Base-by-base conservation (phyloP, 2,888 invertebrate genomes). In the Nomada fabriciana region DNA sequence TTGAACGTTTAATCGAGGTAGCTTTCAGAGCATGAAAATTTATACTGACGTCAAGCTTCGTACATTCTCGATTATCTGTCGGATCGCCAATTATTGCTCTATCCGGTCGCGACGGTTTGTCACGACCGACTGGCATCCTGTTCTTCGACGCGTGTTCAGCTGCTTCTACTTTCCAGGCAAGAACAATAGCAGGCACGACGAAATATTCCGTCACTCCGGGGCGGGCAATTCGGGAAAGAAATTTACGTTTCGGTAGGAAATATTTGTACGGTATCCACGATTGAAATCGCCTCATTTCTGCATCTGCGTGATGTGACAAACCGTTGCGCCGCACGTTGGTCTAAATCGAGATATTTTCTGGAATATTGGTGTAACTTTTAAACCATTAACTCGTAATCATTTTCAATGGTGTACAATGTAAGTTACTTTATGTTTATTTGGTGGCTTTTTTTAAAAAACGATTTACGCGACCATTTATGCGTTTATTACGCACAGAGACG, bases 31-130 rank as follows among this genome's bases (percentile, higher is more conserved):
- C 42, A 82, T 75, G 74, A 70, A 79, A 74, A 79, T 83, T 84
- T 72, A 70, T 63, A 63, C 43, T 86, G 83, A 86, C 87, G 85
- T 87, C 83, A 78, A 67, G 53, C 77, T 81, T 81, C 71, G 70
- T 42, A 72, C 63, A 77, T 86, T 86, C 80, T 65, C 76, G 71
- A 67, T 70, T 71, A 76, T 82, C 60, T 57, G 79, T 80, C 75
- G 77, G 70, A 77, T 82, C 84, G 79, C 64, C 87, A 83, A 85
- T 88, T 86, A 88, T 88, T 88, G 77, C 82, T 81, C n/a, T 86
- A 88, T 88, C 87, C 88, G 84, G 86, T 82, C 76, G 77, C 61
- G 79, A 86, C 83, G 75, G 70, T 77, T 63, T 55, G 76, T 69
- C 70, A 50, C 72, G 67, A 77, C 61, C 59, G 74, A 29, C 50